Evolutionary conservation across 1,140 invertebrate genomes (phyloP).

Genomic region (Leucophenga varia): DNA sequence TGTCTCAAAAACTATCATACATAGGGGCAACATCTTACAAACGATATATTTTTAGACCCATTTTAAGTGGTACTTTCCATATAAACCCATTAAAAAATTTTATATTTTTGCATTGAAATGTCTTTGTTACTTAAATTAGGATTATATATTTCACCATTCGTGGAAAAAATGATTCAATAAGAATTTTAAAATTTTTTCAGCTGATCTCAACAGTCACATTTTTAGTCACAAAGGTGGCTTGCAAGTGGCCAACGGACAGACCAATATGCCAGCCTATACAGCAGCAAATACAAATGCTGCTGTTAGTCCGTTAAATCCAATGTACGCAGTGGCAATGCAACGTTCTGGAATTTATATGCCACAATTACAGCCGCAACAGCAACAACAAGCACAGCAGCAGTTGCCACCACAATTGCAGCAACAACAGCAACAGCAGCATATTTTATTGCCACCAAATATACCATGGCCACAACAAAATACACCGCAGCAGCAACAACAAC

Average conservation of each 20-base stretch:
- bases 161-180: too few species aligned
- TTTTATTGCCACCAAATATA: slow-evolving; percentile 8
- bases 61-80: too few species aligned
- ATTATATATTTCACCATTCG: too few species aligned
- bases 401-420: slow-evolving; percentile 22
- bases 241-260: slow-evolving; percentile 45
- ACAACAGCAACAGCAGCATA: slow-evolving; percentile 25
- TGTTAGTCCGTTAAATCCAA: too few species aligned
- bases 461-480: slow-evolving; percentile 13
- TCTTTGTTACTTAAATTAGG: too few species aligned
- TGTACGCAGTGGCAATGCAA: slow-evolving; percentile 42
- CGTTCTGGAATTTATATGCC: slow-evolving; percentile 38
- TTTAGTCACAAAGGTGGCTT: slow-evolving; percentile 70
- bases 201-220: slow-evolving; percentile 59
- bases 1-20: too few species aligned
- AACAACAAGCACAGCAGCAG: slow-evolving; percentile 22
- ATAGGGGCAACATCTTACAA: too few species aligned
- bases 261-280: too few species aligned
- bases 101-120: too few species aligned
- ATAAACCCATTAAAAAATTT: too few species aligned
- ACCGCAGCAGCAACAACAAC: slow-evolving; percentile 21
- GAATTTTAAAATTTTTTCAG: too few species aligned
- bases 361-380: slow-evolving; percentile 27
- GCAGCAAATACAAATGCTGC: slow-evolving; percentile 24
- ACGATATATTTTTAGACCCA: too few species aligned